Evolutionary conservation across 2,113 vertebrate genomes (phyloP), one percentile per base, ranked within the genome.

Genomic region (Hirundichthys speculiger): DNA sequence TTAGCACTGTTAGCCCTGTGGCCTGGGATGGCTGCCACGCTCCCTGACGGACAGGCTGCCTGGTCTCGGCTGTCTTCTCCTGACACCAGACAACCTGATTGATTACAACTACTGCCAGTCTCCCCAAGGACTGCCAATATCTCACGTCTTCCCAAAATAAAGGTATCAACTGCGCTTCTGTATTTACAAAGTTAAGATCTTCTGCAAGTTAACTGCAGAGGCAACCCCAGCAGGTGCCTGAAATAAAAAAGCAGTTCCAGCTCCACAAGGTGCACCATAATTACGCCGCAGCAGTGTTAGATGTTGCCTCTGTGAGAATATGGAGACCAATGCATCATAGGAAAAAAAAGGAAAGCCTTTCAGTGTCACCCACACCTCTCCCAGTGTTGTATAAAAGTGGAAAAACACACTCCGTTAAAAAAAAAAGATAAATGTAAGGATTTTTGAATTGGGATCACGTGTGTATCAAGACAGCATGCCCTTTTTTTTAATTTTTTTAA

Each of bases 71-170:
- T 86, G 83, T 90, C 85, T 87, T 22, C 39, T 56, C 60, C 69
- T 82, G 83, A 83, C 88, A 86, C 59, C 34, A 41, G 81, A 87
- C 72, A 87, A 87, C 84, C 81, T 61, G 80, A 91, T 86, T 79
- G 90, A 92, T 90, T 86, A 85, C 79, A 48, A 55, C 69, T 61
- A 42, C 88, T 86, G 89, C 82, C 90, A 85, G 73, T 90, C 88
- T 89, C 73, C 66, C 77, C 38, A 56, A 84, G 61, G 88, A 67
- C 85, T 88, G 88, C 85, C 84, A 83, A 91, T 91, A 90, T 69
- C 60, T 55, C 46, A 22, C 45, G 60, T 49, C 73, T 39, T 64
- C 73, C 80, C 84, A 83, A 82, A 90, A 90, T 87, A 83, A 90
- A 89, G 82, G 76, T 82, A 72, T 87, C 83, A 82, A 80, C 49